Evolutionary conservation across 2,797 vertebrate species (phyloP).

Genomic region (Aeoliscus strigatus): DNA sequence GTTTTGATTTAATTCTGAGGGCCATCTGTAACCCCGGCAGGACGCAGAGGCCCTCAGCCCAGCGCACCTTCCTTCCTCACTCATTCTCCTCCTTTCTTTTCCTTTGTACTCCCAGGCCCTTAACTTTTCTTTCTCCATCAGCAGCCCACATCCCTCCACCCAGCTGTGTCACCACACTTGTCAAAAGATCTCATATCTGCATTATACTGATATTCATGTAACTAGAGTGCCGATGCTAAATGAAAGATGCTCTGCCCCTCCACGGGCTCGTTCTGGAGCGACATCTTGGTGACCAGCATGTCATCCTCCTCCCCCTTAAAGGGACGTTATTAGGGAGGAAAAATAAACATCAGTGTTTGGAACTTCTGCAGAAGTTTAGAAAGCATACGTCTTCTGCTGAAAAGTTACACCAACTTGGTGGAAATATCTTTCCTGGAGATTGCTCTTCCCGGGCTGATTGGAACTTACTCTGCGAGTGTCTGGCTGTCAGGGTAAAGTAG

Average conservation of each 20-base stretch:
- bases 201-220: no score
- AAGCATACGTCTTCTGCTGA: conserved; percentile 22
- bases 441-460: conserved; percentile 50
- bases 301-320: conserved; percentile 9
- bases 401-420: conserved; percentile 41
- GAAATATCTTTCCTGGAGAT: conserved; percentile 51
- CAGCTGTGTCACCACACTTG: conserved; percentile 29
- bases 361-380: conserved; percentile 32
- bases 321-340: conserved; percentile 11
- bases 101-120: conserved; percentile 38
- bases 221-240: conserved; percentile 3
- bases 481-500: conserved; percentile 51
- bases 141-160: conserved; percentile 3
- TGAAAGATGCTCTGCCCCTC: conserved; percentile 7
- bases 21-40: conserved; percentile 73
- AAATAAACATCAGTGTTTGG: conserved; percentile 9
- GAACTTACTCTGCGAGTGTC: conserved; percentile 48
- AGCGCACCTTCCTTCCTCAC: conserved; percentile 35
- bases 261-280: conserved; percentile 3
- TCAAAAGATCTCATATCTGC: conserved; percentile 40
- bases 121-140: conserved; percentile 34
- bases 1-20: conserved; percentile 75
- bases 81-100: conserved; percentile 35
- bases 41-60: conserved; percentile 47
- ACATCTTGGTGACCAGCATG: background rate